Conservation (phyloP, 2,888 invertebrate genomes). For the Carterocephalus palaemon region DNA sequence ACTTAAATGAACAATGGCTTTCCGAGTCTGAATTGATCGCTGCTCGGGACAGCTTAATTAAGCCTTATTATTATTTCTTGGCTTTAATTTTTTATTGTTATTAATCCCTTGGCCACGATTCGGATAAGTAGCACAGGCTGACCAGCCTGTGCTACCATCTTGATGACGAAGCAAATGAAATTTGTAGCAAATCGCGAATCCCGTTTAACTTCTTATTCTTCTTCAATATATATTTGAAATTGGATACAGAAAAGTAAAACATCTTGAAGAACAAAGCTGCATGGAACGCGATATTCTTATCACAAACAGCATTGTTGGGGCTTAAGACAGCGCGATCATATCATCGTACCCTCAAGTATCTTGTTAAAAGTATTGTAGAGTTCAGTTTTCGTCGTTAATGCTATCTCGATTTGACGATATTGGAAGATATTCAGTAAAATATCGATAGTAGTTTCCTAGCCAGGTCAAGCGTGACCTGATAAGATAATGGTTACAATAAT, state of each 20-base stretch:
- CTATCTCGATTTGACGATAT: too few species aligned
- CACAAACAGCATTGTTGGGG: conserved; percentile 2
- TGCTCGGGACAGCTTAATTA: conserved; percentile 7
- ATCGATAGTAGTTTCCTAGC: not conserved
- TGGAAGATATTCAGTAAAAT: too few species aligned
- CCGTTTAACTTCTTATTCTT: too few species aligned
- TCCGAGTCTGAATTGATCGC: conserved; percentile 1
- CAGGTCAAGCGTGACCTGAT: too few species aligned
- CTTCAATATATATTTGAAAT: not conserved
- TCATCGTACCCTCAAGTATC: not conserved
- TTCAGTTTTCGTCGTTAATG: not conserved
- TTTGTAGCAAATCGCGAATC: too few species aligned
- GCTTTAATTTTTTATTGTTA: too few species aligned
- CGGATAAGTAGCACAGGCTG: too few species aligned
- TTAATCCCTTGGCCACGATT: too few species aligned
- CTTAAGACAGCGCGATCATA: not conserved
- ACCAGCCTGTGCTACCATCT: too few species aligned
- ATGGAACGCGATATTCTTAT: conserved; percentile 13
- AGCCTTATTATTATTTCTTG: not conserved
- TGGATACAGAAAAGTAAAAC: not conserved
- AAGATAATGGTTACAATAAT: too few species aligned
- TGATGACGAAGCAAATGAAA: too few species aligned
- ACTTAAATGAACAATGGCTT: conserved; percentile 4
- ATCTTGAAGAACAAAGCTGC: conserved; percentile 5
- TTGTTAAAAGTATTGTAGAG: not conserved